Percentiles rank a stretch among this genome's conserved stretches.
Conservation (phyloP, 2,888 invertebrate species). For the Clepsis dumicolana region DNA sequence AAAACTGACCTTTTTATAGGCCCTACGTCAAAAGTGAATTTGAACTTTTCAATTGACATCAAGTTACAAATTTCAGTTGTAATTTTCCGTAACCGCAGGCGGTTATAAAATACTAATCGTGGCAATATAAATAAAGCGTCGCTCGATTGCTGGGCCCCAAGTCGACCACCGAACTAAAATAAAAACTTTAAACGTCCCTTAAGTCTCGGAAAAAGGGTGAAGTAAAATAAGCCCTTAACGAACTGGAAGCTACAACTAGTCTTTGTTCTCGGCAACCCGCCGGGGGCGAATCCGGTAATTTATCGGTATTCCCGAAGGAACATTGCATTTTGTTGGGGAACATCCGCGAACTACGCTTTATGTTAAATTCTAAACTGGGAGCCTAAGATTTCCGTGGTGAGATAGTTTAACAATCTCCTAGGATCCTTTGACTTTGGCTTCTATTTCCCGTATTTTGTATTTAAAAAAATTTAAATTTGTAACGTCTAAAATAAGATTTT, state of each 20-base stretch:
- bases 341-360: constrained; percentile 7
- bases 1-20: too few relatives aligned
- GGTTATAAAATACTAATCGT: too few relatives aligned
- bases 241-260: constrained; percentile 14
- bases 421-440: neutral
- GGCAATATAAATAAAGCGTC: too few relatives aligned
- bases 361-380: constrained; percentile 14
- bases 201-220: constrained; percentile 6
- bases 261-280: constrained; percentile 22
- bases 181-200: neutral
- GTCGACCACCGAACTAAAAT: neutral
- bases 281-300: constrained; percentile 27
- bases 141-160: too few relatives aligned
- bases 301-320: constrained; percentile 30
- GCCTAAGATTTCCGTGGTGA: neutral
- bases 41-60: too few relatives aligned
- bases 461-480: too few relatives aligned
- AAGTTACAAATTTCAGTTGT: too few relatives aligned
- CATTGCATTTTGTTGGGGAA: constrained; percentile 26
- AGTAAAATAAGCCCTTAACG: constrained; percentile 28
- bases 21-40: too few relatives aligned
- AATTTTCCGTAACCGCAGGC: too few relatives aligned
- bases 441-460: too few relatives aligned
- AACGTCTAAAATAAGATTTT: too few relatives aligned
- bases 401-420: neutral